These are phyloP conservation scores for Sarcophaga peregrina DNA, from an alignment of 1,140 invertebrate genomes.

Conservation along the genomic window DNA sequence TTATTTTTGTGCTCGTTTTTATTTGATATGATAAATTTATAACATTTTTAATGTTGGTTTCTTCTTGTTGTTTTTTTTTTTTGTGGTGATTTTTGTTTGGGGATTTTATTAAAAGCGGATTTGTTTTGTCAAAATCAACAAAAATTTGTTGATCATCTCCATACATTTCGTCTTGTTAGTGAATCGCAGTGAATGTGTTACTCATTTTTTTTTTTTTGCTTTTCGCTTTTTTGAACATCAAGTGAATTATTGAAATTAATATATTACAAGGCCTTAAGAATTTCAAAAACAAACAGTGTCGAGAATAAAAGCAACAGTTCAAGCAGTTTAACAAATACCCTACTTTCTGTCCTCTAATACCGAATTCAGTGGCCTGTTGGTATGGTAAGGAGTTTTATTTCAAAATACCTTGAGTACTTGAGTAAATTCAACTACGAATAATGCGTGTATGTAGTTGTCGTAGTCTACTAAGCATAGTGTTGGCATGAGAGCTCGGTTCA, in stretches of 20 bases:
- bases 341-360: not conserved
- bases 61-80: not conserved
- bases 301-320: not conserved
- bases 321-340: not conserved
- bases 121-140: slow-evolving; percentile 33
- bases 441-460: no score
- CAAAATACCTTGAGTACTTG: no score
- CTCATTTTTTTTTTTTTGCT: not conserved
- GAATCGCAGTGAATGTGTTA: no score
- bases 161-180: not conserved
- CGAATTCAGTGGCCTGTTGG: not conserved
- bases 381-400: no score
- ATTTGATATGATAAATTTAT: slow-evolving; percentile 15
- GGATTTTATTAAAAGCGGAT: slow-evolving; percentile 28
- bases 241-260: slow-evolving; percentile 41
- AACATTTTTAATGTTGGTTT: not conserved
- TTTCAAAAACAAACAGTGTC: not conserved
- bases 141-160: slow-evolving; percentile 28
- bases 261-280: slow-evolving; percentile 30
- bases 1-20: no score
- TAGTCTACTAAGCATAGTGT: no score
- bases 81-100: no score
- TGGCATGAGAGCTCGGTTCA: no score
- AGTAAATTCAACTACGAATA: no score
- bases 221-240: slow-evolving; percentile 19